Evolutionary conservation across 2,797 vertebrate species (phyloP).

Genomic region (Varecia variegata): DNA sequence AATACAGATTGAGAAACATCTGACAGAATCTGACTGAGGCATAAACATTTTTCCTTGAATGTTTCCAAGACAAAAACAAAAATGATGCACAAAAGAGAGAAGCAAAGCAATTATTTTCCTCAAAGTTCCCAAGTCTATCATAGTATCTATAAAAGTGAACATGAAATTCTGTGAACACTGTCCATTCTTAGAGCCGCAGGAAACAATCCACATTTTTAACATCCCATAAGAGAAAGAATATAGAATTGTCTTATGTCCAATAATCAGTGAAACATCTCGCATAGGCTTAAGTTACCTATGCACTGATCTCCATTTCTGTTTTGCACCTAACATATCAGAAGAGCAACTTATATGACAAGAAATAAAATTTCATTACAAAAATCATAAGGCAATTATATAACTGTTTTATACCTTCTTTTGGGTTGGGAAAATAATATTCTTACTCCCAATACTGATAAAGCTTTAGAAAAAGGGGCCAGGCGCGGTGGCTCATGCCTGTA

Average conservation of each 20-base stretch:
- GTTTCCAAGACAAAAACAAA: constrained; percentile 16
- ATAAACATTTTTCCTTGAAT: background rate
- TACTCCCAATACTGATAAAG: background rate
- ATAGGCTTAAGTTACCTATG: constrained; percentile 31
- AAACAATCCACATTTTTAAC: background rate
- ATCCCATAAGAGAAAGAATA: background rate
- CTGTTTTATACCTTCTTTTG: constrained; percentile 14
- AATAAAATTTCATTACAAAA: constrained; percentile 13
- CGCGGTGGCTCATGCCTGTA: no score
- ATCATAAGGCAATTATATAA: constrained; percentile 8
- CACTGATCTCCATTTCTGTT: constrained; percentile 19
- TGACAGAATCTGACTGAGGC: background rate
- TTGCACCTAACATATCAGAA: constrained; percentile 43
- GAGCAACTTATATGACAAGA: background rate
- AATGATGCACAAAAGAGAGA: background rate
- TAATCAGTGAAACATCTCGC: background rate
- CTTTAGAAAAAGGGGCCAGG: background rate
- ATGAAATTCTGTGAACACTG: background rate
- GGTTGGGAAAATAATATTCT: constrained; percentile 16
- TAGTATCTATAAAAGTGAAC: background rate
- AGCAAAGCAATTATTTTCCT: constrained; percentile 35
- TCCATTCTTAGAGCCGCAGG: background rate
- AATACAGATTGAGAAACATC: constrained; percentile 35
- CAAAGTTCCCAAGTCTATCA: background rate
- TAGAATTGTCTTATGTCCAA: constrained; percentile 37